Percentiles rank a stretch among this genome's conserved stretches.
phyloP scores from a whole-genome alignment of 2,113 vertebrate species.

The Electrona antarctica region DNA sequence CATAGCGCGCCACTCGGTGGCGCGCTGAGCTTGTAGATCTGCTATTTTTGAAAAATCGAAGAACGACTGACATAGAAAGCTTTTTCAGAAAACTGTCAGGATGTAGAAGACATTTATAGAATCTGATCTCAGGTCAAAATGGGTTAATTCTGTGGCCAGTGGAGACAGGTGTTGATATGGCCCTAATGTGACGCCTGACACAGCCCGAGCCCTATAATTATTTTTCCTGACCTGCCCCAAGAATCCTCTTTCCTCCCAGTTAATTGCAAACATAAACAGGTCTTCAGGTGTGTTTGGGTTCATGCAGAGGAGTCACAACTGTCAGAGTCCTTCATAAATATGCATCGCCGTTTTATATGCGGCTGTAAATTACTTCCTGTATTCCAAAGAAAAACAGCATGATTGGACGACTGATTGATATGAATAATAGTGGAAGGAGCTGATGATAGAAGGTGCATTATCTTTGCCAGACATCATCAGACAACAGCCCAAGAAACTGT shows the following conservation, averaged over 20 bases:
- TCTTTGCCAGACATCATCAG: constrained; percentile 11
- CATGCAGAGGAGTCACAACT: constrained; percentile 21
- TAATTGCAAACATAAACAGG: constrained; percentile 79
- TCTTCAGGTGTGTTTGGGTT: constrained; percentile 68
- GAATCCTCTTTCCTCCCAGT: constrained; percentile 74
- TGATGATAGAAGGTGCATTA: constrained; percentile 2
- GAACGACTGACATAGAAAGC: too few species aligned
- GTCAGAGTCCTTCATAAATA: constrained; percentile 37
- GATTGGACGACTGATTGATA: constrained; percentile 37
- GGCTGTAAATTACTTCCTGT: constrained; percentile 40
- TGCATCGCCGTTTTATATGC: constrained; percentile 38
- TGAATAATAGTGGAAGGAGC: constrained; percentile 23
- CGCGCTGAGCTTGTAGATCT: too few species aligned
- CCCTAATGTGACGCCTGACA: constrained; percentile 77
- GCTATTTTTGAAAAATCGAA: too few species aligned
- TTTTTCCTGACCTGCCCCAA: constrained; percentile 71
- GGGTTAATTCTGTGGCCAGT: constrained; percentile 69
- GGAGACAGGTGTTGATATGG: constrained; percentile 76
- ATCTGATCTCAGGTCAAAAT: too few species aligned
- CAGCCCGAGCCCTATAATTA: constrained; percentile 73
- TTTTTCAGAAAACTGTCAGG: too few species aligned
- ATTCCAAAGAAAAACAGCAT: constrained; percentile 24
- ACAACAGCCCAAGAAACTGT: constrained; percentile 7
- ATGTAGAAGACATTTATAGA: too few species aligned
- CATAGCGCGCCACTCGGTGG: too few species aligned